Base-by-base conservation (phyloP, 2,113 vertebrate species). In the Asarcornis scutulata region DNA sequence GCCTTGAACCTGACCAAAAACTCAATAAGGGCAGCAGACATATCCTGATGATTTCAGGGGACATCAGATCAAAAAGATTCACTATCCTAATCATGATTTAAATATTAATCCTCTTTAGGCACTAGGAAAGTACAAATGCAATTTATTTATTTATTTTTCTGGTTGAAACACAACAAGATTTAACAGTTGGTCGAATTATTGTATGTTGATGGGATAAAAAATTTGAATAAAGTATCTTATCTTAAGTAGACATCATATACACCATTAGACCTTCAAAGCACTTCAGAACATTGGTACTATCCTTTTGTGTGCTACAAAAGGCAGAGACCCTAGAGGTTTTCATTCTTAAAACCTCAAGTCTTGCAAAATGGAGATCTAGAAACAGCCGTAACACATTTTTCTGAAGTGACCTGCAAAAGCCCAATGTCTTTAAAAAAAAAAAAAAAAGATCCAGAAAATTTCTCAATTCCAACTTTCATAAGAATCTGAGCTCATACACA, bases 291-390 rank as follows among this genome's bases (percentile, higher is more conserved):
- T 7, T 44, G 8, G 23, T 25, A 27, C 17, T 53, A 27, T 5
- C 6, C 6, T n/a, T 67, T 17, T 52, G n/a, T 26, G 18, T n/a
- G 9, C 11, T 75, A 12, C 50, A 67, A 74, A 55, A 7, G 2
- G 7, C 3, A 50, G 6, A 55, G 1, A 2, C 2, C 4, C 3
- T 2, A 4, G 3, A 1, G 29, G 2, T 31, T 11, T 64, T 50
- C 14, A 40, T 36, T 81, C 11, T 3, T 34, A 31, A 77, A 44
- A 8, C 6, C 13, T 32, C 6, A 2, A 7, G 11, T 67, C 12
- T 25, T 55, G 4, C 17, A 53, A n/a, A 58, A 46, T 0, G 2
- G 38, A 62, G 6, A 34, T 13, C 2, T 32, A 32, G 17, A 90
- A 72, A 2, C 10, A 53, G 14, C 5, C 27, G 4, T 16, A 60